phyloP scores from a whole-genome alignment of 1,140 invertebrate species.

The Xylocopa sonorina region DNA sequence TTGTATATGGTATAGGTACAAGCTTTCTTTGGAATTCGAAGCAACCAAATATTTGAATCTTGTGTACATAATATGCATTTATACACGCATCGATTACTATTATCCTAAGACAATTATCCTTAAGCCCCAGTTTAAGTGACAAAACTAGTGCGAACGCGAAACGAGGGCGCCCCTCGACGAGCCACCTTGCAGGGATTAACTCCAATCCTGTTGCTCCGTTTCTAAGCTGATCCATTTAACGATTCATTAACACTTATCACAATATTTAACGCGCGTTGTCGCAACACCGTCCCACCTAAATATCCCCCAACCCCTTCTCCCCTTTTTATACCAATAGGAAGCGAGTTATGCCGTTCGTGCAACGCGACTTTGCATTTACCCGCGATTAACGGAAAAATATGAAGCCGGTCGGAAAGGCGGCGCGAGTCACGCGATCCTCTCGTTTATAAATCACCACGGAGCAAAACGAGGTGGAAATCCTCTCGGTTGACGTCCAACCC shows the following conservation, averaged over 20 bases:
- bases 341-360: neutral
- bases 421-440: slow-evolving; percentile 43
- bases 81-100: too few relatives aligned
- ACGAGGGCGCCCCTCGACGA: neutral
- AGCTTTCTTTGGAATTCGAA: too few relatives aligned
- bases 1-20: too few relatives aligned
- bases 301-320: neutral
- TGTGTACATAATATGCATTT: too few relatives aligned
- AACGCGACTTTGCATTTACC: neutral
- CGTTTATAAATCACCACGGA: slow-evolving; percentile 36
- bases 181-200: neutral
- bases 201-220: neutral
- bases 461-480: slow-evolving; percentile 29
- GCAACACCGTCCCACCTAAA: neutral
- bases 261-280: neutral
- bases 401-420: neutral
- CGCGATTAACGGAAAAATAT: slow-evolving; percentile 36
- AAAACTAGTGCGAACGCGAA: neutral
- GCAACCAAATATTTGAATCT: too few relatives aligned
- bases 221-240: neutral
- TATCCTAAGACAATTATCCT: neutral
- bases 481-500: slow-evolving; percentile 11
- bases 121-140: neutral
- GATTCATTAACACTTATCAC: neutral
- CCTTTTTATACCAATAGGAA: too few relatives aligned